Conservation (phyloP, 2,113 vertebrate genomes). For the Setophaga kirtlandii region DNA sequence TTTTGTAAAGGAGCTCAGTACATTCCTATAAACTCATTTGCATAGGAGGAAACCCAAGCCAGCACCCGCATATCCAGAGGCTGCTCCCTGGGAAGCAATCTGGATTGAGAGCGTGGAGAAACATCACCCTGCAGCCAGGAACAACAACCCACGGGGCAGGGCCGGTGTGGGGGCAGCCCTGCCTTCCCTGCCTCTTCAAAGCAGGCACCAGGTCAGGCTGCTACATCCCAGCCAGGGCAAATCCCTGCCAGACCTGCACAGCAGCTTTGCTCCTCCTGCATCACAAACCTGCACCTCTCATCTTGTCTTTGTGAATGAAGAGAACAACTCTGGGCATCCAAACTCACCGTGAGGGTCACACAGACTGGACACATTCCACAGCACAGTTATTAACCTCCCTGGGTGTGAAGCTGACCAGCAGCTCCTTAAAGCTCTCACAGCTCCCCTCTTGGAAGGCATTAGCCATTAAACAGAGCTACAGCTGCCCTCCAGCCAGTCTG, state of each 20-base stretch:
- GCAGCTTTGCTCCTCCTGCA: background rate
- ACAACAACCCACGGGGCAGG: background rate
- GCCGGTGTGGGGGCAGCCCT: background rate
- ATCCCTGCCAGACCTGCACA: background rate
- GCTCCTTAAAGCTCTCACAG: background rate
- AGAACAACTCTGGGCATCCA: background rate
- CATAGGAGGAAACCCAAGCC: background rate
- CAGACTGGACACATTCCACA: background rate
- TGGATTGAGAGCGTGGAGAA: background rate
- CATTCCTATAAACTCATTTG: background rate
- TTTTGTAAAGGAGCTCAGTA: background rate
- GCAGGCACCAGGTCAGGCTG: background rate
- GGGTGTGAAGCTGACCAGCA: background rate
- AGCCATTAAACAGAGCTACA: background rate
- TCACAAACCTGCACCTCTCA: background rate
- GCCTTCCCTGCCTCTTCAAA: background rate
- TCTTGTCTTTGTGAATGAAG: background rate
- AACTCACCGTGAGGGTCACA: background rate
- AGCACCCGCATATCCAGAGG: background rate
- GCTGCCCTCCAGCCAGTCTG: background rate
- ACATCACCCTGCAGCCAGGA: background rate
- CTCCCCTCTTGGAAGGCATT: fast-evolving
- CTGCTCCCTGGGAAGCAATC: background rate
- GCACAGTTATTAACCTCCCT: background rate
- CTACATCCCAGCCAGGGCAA: background rate